Conservation (phyloP, 1,140 invertebrate genomes). For the Drosophila miranda region DNA sequence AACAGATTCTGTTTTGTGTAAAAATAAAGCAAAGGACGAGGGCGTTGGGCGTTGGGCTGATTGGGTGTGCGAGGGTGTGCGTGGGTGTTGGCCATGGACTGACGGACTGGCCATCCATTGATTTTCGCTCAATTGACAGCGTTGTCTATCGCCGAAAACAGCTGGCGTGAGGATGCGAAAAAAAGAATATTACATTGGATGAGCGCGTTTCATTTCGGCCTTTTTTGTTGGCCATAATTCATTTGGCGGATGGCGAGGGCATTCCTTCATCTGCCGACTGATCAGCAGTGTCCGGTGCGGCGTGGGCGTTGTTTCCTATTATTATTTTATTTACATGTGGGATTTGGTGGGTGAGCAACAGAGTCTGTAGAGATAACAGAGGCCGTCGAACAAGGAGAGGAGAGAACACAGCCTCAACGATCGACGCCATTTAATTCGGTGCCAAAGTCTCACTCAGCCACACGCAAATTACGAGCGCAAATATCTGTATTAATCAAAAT, state of each 20-base stretch:
- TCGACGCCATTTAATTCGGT: too few species aligned
- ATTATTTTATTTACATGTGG: constrained; percentile 80
- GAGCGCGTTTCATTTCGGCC: constrained; percentile 35
- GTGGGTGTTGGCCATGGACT: constrained; percentile 27
- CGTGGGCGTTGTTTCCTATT: constrained; percentile 32
- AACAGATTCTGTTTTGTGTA: constrained; percentile 3
- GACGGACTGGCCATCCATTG: constrained; percentile 58
- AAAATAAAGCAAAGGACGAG: constrained; percentile 16
- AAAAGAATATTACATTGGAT: constrained; percentile 58
- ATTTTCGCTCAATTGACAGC: constrained; percentile 68
- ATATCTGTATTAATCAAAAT: too few species aligned
- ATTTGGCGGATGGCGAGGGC: constrained; percentile 26
- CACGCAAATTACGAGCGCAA: too few species aligned
- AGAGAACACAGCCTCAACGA: too few species aligned
- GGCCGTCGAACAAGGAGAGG: too few species aligned
- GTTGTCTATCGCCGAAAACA: constrained; percentile 62
- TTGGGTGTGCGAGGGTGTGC: constrained; percentile 26
- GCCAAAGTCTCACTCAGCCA: too few species aligned
- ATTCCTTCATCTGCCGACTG: constrained; percentile 12
- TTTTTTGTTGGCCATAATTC: constrained; percentile 52
- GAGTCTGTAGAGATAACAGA: too few species aligned
- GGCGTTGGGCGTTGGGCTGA: constrained; percentile 2
- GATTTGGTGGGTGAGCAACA: too few species aligned
- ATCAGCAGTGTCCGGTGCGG: constrained; percentile 16
- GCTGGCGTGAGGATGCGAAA: constrained; percentile 68